A percentile compares a stretch with the other conserved stretches of the same genome.
Conservation (phyloP, 2,888 invertebrate species). For the Phymatocera aterrima region DNA sequence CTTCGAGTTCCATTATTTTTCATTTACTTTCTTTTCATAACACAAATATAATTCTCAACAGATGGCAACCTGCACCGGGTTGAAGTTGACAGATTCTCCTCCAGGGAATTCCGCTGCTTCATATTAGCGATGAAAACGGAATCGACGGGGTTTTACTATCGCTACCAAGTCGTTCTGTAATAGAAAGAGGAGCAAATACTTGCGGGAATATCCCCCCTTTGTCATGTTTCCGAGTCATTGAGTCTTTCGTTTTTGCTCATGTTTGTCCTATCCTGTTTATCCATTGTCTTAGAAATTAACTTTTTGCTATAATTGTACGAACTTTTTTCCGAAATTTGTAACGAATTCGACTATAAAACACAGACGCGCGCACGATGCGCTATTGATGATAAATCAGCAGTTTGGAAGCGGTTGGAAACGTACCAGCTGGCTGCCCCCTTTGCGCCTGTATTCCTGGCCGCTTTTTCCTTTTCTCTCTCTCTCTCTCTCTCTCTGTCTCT, state of each 20-base stretch:
- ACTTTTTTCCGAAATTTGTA: too few relatives aligned
- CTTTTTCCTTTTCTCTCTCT: not conserved
- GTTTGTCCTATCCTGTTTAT: not conserved
- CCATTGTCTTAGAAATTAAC: too few relatives aligned
- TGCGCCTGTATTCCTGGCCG: not conserved
- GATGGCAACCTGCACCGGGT: not conserved
- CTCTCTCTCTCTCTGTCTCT: not conserved
- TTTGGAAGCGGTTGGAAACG: conserved; percentile 39
- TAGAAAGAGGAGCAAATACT: not conserved
- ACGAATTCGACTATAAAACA: not conserved
- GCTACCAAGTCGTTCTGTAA: not conserved
- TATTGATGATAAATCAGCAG: conserved; percentile 32
- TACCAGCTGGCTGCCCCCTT: conserved; percentile 30
- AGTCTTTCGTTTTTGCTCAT: not conserved
- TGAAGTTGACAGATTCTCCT: conserved; percentile 16
- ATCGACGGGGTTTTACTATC: not conserved
- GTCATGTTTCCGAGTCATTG: not conserved
- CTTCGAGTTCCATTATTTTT: not conserved
- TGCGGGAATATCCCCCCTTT: too few relatives aligned
- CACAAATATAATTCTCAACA: not conserved
- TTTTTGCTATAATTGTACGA: too few relatives aligned
- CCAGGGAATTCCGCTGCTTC: not conserved
- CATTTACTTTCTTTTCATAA: not conserved
- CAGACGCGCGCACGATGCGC: not conserved
- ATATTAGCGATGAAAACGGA: not conserved